Evolutionary conservation across 2,113 vertebrate species (phyloP).

Genomic region (Toxotes chatareus): DNA sequence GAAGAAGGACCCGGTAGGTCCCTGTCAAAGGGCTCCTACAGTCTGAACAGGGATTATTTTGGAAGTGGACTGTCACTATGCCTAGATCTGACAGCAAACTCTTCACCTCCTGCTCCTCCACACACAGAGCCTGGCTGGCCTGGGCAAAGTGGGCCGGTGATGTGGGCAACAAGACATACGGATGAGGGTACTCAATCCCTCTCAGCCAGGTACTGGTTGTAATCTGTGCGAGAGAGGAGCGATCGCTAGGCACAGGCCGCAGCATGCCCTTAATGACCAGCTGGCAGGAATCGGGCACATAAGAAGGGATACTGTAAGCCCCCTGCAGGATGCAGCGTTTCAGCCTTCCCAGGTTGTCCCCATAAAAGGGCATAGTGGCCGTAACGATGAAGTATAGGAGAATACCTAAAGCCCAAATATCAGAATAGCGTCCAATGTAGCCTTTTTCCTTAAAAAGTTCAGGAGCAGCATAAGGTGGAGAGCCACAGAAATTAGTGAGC

Average conservation of each 20-base stretch:
- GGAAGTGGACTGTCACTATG: constrained; percentile 72
- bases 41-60: constrained; percentile 78
- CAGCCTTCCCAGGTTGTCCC: constrained; percentile 77
- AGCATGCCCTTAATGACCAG: constrained; percentile 81
- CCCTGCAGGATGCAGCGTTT: constrained; percentile 84
- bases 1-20: constrained; percentile 83
- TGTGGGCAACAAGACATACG: constrained; percentile 62
- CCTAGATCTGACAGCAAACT: constrained; percentile 72
- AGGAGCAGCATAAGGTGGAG: constrained; percentile 84
- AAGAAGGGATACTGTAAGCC: constrained; percentile 79
- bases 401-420: constrained; percentile 87
- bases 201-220: constrained; percentile 77
- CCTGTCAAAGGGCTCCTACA: constrained; percentile 80
- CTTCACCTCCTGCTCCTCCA: constrained; percentile 82
- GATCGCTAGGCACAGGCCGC: constrained; percentile 76
- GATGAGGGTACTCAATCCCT: constrained; percentile 75
- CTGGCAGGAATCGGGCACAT: constrained; percentile 79
- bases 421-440: constrained; percentile 79
- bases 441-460: constrained; percentile 84
- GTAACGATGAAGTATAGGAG: constrained; percentile 86
- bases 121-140: constrained; percentile 53
- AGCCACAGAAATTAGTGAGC: constrained; percentile 85
- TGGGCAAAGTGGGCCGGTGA: constrained; percentile 75
- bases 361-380: constrained; percentile 81
- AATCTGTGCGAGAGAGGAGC: constrained; percentile 75